These are phyloP conservation scores for Galemys pyrenaicus DNA, from an alignment of 2,113 vertebrate species.

Conservation along the genomic window DNA sequence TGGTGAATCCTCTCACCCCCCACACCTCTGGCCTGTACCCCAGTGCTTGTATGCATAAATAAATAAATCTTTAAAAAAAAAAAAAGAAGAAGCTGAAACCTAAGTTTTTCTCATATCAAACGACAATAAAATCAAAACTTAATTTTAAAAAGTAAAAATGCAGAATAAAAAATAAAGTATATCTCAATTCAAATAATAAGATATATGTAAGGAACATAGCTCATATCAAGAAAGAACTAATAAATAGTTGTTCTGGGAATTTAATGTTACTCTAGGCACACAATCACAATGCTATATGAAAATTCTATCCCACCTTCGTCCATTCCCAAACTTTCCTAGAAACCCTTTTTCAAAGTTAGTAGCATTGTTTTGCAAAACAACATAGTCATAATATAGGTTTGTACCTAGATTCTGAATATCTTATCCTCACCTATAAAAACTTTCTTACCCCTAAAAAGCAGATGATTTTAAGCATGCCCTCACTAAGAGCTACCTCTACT, in stretches of 20 bases:
- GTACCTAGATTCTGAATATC: background rate
- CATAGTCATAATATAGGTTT: background rate
- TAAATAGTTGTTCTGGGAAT: background rate
- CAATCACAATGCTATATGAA: background rate
- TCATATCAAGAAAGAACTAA: background rate
- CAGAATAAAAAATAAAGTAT: background rate
- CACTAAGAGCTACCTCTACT: background rate
- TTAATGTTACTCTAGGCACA: background rate
- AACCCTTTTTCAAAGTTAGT: background rate
- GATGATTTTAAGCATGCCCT: background rate
- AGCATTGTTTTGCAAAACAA: background rate
- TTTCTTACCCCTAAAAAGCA: background rate
- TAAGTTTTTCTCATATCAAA: no score
- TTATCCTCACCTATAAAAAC: background rate
- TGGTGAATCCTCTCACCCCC: no score
- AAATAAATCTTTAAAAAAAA: no score
- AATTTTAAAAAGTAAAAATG: slow-evolving; percentile 12
- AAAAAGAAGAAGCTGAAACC: no score
- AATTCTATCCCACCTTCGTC: background rate
- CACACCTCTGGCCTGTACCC: no score
- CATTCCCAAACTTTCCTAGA: background rate
- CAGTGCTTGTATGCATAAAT: no score
- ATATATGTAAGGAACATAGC: background rate
- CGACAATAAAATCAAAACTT: slow-evolving; percentile 6
- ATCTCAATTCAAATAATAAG: background rate